A percentile compares a stretch with the other conserved stretches of the same genome.
These are phyloP conservation scores for Amblyraja radiata DNA, from an alignment of 2,797 vertebrate species.

Conservation along the genomic window DNA sequence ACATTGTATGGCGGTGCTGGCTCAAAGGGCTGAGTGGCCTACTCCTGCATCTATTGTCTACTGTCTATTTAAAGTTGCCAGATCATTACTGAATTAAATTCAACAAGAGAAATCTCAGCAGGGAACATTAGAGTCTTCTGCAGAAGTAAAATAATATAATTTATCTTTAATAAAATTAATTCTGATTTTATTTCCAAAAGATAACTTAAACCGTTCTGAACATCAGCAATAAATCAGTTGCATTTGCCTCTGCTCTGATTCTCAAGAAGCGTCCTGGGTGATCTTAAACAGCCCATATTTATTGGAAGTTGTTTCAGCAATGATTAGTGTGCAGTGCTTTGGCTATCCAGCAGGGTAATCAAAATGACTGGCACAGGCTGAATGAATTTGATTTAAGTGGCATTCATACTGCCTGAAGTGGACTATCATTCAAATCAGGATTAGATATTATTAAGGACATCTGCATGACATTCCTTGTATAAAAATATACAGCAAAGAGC, in stretches of 20 bases:
- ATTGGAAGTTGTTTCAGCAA: conserved; percentile 50
- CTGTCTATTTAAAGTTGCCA: conserved; percentile 42
- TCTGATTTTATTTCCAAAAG: conserved; percentile 54
- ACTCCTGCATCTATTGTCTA: too few species aligned
- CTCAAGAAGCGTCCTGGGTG: conserved; percentile 53
- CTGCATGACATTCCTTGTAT: neutral
- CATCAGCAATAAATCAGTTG: conserved; percentile 52
- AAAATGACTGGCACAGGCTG: conserved; percentile 67
- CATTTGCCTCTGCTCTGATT: conserved; percentile 49
- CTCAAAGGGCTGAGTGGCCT: too few species aligned
- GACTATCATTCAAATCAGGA: neutral
- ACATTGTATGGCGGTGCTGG: too few species aligned
- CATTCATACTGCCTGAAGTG: conserved; percentile 59
- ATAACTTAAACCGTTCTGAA: conserved; percentile 52
- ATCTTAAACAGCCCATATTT: conserved; percentile 51
- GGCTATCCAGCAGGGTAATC: conserved; percentile 53
- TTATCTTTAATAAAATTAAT: conserved; percentile 51
- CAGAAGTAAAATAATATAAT: conserved; percentile 51
- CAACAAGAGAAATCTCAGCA: conserved; percentile 43
- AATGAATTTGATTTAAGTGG: conserved; percentile 67
- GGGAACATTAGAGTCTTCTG: conserved; percentile 44
- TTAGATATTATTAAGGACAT: conserved; percentile 9
- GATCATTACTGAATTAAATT: conserved; percentile 52
- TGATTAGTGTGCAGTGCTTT: conserved; percentile 48
- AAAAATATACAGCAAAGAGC: neutral